A percentile compares a stretch with the other conserved stretches of the same genome.
Conservation (phyloP, 1,140 invertebrate genomes). For the Gryon sp. region DNA sequence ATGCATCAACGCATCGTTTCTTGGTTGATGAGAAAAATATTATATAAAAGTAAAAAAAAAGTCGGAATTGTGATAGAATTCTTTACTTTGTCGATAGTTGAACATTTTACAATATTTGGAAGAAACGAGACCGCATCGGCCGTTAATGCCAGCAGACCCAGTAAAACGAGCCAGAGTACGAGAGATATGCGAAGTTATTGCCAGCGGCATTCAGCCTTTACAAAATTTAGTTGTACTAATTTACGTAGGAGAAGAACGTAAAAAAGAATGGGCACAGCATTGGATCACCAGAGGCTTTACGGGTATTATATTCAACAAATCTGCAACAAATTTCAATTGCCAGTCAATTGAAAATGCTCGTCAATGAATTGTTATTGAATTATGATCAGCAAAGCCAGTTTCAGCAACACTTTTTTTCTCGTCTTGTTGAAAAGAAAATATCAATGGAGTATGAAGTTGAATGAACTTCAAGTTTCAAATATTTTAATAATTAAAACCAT, state of each 20-base stretch:
- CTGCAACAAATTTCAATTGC: constrained; percentile 58
- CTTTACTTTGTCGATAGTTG: constrained; percentile 77
- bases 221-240: constrained; percentile 95
- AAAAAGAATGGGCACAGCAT: constrained; percentile 94
- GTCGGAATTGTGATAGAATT: background rate
- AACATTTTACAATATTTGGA: constrained; percentile 98
- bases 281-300: constrained; percentile 94
- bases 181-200: constrained; percentile 90
- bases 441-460: too few relatives aligned
- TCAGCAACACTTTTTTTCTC: constrained; percentile 34
- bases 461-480: too few relatives aligned
- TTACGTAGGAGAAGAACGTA: constrained; percentile 90
- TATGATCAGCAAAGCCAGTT: constrained; percentile 28
- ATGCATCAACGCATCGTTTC: constrained; percentile 13
- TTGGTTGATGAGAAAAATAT: background rate
- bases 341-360: constrained; percentile 51
- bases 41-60: constrained; percentile 60
- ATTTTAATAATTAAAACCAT: too few relatives aligned
- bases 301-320: constrained; percentile 76
- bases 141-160: constrained; percentile 92
- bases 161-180: constrained; percentile 88
- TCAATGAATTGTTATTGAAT: constrained; percentile 20
- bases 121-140: constrained; percentile 91
- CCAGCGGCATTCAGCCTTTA: constrained; percentile 95
- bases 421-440: too few relatives aligned